These are phyloP conservation scores for Acromyrmex charruanus DNA, from an alignment of 1,140 invertebrate species.

Conservation along the genomic window DNA sequence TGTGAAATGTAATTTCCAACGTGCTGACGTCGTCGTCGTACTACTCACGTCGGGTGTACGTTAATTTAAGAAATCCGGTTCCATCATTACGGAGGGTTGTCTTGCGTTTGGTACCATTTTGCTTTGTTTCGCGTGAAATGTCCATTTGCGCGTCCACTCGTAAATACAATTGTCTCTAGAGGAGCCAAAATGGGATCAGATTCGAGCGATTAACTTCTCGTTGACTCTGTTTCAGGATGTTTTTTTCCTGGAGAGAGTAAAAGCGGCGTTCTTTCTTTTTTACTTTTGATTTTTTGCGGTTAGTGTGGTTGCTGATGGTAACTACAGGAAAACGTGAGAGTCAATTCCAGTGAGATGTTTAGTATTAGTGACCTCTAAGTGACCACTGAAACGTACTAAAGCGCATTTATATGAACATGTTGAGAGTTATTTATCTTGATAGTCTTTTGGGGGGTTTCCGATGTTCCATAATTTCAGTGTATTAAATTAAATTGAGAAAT, in stretches of 20 bases:
- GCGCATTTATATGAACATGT: background rate
- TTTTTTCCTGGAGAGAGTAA: background rate
- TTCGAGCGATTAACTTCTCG: conserved; percentile 16
- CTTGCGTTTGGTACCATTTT: background rate
- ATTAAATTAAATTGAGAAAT: background rate
- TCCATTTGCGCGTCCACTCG: background rate
- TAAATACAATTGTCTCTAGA: conserved; percentile 27
- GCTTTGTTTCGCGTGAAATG: background rate
- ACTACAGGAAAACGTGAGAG: conserved; percentile 17
- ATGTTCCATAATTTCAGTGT: background rate
- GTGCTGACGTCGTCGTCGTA: conserved; percentile 20
- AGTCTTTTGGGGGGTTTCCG: background rate
- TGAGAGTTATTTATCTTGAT: background rate
- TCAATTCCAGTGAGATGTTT: conserved; percentile 12
- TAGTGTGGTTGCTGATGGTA: background rate
- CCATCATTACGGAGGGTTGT: conserved; percentile 37
- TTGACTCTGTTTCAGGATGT: conserved; percentile 7
- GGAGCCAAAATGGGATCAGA: background rate
- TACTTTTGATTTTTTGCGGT: conserved; percentile 13
- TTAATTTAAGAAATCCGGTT: conserved; percentile 66
- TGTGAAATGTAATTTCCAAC: conserved; percentile 56
- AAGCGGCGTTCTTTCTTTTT: background rate
- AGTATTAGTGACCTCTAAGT: conserved; percentile 31
- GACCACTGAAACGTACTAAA: conserved; percentile 21
- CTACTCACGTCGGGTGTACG: conserved; percentile 1